Evolutionary conservation across 1,140 invertebrate species (phyloP), one percentile per base, ranked within the genome.

Genomic region (Rhynchophorus ferrugineus): DNA sequence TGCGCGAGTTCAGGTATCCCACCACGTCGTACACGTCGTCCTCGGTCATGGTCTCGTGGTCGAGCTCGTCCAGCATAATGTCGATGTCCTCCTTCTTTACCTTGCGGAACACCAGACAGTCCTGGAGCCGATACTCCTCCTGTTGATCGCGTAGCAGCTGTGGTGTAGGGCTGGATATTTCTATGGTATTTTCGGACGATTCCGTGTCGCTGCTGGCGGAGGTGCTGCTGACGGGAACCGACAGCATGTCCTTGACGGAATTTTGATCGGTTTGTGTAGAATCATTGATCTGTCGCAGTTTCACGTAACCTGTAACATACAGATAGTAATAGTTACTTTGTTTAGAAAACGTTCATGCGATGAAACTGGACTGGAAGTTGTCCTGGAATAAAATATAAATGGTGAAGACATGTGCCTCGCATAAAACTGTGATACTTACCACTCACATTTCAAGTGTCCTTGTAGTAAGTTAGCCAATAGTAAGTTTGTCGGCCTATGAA

Each of bases 1-100:
- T 56, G 29, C 34, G 57, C 2, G 63, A 60, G 17, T 51, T 49
- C 11, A 63, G 54, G 36, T 63, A 65, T 3, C 58, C 51, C 9
- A 57, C 42, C 7, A 47, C 44, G 8, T 58, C 52, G 24, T 54
- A 61, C 8, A 61, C 48, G 20, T 61, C 57, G n/a, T 58, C 45
- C 1, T 56, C 48, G 13, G 46, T 38, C 9, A 57, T 18, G 18
- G 53, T 46, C 22, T 58, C 52, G 35, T 49, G 39, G 19, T 54
- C 49, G 11, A 52, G 22, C 14, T 62, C 59, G 18, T 56, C 54
- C 2, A 52, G 13, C n/a, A 51, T 20, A 8, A 52, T n/a, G 3
- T 61, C 49, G 6, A 48, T 38, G 17, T 48, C 45, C 8, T 16
- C 22, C 43, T 61, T 59, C 18, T 56, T 52, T 11, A 57, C 21